phyloP scores from a whole-genome alignment of 2,888 invertebrate species.

The Drosophila cognata region DNA sequence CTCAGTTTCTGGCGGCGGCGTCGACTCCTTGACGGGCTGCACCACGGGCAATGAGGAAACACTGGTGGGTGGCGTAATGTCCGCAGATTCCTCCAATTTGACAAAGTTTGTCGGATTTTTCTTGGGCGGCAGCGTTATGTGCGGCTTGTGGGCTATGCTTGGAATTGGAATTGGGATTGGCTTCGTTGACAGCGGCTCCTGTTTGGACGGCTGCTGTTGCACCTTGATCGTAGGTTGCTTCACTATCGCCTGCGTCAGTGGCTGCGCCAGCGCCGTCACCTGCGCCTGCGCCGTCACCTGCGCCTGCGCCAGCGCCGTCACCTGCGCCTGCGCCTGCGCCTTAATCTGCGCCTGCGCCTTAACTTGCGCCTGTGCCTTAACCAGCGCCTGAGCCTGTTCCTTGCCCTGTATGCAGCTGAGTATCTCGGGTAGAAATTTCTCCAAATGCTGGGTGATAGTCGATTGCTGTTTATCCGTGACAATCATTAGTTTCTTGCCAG shows the following conservation, averaged over 20 bases:
- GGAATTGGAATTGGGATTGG: slow-evolving; percentile 6
- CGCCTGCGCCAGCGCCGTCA: slow-evolving; percentile 58
- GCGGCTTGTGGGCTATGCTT: slow-evolving; percentile 49
- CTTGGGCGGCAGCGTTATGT: slow-evolving; percentile 81
- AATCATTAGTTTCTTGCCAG: slow-evolving; percentile 80
- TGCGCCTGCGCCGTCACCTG: slow-evolving; percentile 72
- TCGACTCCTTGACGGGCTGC: slow-evolving; percentile 15
- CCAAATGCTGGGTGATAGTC: slow-evolving; percentile 80
- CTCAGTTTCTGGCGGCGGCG: slow-evolving; percentile 43
- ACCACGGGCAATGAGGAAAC: slow-evolving; percentile 44
- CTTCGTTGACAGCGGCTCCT: slow-evolving; percentile 21
- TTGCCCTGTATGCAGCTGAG: slow-evolving; percentile 79
- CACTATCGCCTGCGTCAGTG: slow-evolving; percentile 6
- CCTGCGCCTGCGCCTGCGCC: slow-evolving; percentile 66
- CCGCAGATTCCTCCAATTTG: slow-evolving; percentile 33
- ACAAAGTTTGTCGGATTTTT: slow-evolving; percentile 80
- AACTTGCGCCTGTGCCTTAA: neutral
- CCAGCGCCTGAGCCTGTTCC: slow-evolving; percentile 49
- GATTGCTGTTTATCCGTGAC: slow-evolving; percentile 79
- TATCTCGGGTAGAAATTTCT: slow-evolving; percentile 82
- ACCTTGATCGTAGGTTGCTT: slow-evolving; percentile 13
- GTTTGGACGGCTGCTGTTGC: slow-evolving; percentile 24
- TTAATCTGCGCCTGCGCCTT: slow-evolving; percentile 30
- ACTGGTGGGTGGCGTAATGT: slow-evolving; percentile 14
- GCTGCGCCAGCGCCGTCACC: slow-evolving; percentile 55